A percentile compares a stretch with the other conserved stretches of the same genome.
phyloP scores from a whole-genome alignment of 2,113 vertebrate species.

The Sclerurus mexicanus region DNA sequence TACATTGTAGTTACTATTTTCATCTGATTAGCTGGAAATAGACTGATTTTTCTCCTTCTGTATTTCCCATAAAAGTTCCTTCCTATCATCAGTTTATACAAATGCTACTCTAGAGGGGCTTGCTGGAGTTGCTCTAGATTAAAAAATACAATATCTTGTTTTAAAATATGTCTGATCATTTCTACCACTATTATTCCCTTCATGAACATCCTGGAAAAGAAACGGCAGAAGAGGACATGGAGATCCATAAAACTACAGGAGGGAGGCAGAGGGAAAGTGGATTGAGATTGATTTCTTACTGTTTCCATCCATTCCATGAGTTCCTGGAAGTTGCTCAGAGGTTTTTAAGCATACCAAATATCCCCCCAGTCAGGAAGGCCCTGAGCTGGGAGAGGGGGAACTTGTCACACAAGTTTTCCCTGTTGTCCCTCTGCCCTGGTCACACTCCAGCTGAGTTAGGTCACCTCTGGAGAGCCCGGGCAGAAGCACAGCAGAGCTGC shows the following conservation, averaged over 20 bases:
- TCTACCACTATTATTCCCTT: background rate
- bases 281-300: background rate
- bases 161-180: background rate
- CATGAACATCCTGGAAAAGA: background rate
- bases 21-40: constrained; percentile 11
- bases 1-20: background rate
- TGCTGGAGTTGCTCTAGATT: background rate
- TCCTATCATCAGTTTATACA: background rate
- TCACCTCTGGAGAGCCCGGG: background rate
- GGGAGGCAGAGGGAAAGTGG: background rate
- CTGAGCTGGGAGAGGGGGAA: background rate
- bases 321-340: background rate
- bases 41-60: background rate
- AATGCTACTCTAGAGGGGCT: background rate
- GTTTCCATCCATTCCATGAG: background rate
- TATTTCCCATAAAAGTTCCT: background rate
- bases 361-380: background rate
- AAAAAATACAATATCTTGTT: background rate
- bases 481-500: background rate
- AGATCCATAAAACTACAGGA: background rate
- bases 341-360: background rate
- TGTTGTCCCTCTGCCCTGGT: background rate
- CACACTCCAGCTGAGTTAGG: background rate
- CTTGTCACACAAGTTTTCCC: background rate
- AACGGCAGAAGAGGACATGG: background rate